Evolutionary conservation across 2,797 vertebrate genomes (phyloP).

Genomic region (Sebastes diploproa): DNA sequence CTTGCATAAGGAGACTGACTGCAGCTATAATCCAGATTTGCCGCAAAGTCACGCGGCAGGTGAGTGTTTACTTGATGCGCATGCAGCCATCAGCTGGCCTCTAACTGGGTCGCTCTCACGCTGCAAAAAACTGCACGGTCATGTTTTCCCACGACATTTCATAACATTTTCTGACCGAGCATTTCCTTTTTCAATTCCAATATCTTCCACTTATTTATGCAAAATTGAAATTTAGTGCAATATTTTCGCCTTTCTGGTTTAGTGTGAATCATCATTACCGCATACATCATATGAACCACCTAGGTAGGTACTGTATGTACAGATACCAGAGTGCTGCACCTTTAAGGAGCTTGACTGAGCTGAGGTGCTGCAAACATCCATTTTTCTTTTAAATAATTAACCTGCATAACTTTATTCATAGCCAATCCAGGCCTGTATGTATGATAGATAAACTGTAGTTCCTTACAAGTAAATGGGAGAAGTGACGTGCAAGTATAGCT

Average conservation of each 20-base stretch:
- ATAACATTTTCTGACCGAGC: neutral
- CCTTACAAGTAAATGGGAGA: neutral
- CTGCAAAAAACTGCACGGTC: conserved; percentile 55
- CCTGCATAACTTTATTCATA: neutral
- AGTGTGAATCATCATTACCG: neutral
- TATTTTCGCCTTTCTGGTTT: neutral
- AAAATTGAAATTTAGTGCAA: neutral
- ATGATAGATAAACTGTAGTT: neutral
- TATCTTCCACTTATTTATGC: neutral
- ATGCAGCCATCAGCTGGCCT: conserved; percentile 48
- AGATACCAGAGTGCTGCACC: neutral
- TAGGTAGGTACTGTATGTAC: too few species aligned
- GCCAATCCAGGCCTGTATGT: neutral
- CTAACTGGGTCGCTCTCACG: conserved; percentile 45
- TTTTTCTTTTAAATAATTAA: neutral
- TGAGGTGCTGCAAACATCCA: neutral
- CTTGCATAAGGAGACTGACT: conserved; percentile 3
- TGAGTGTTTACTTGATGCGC: conserved; percentile 54
- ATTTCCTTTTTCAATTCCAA: neutral
- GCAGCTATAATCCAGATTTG: conserved; percentile 45
- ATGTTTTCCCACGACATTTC: conserved; percentile 46
- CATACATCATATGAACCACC: neutral
- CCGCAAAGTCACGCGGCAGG: conserved; percentile 69
- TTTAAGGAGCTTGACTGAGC: neutral
- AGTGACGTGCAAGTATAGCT: neutral